Evolutionary conservation across 2,888 invertebrate species (phyloP), one percentile per base, ranked within the genome.

Genomic region (Cybosia mesomella): DNA sequence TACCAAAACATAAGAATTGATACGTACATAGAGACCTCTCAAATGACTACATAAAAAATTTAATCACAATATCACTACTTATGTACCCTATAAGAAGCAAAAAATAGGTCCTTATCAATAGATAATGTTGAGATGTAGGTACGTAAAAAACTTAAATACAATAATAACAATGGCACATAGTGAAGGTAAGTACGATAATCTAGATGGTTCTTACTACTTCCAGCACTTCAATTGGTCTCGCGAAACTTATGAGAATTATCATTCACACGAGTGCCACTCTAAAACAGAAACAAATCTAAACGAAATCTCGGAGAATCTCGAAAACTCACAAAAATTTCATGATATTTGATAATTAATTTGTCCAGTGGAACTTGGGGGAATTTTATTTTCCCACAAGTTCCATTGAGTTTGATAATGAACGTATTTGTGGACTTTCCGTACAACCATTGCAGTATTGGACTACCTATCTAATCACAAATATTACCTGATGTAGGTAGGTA

Each of bases 101-200:
- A n/a, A 49, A 3, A 9, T 49, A 18, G 49, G n/a, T 9, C 18
- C 18, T 49, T 49, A 49, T 49, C 49, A 9, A 8, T 49, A 49
- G 43, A 49, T 49, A 49, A 49, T n/a, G n/a, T n/a, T n/a, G 49
- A 49, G 49, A 49, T 8, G n/a, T 49, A 49, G 49, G 49, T 49
- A 49, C 49, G 18, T 49, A 49, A 49, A 18, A 49, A 49, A 43
- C 43, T 18, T 18, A 34, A 49, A 49, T 49, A 7, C 18, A 43
- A 18, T 18, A 18, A 7, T 43, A 43, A 7, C 7, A 28, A 18
- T 7, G 18, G 49, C 11, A 10, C 49, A 7, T 49, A 3, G 9
- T n/a, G n/a, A n/a, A 10, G 43, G 18, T 49, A 18, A 4, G 18
- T 43, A 43, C 4, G 18, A 43, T 18, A 7, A 18, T 43, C 43